Evolutionary conservation across 2,113 vertebrate genomes (phyloP).

Genomic region (Chaenogobius annularis): DNA sequence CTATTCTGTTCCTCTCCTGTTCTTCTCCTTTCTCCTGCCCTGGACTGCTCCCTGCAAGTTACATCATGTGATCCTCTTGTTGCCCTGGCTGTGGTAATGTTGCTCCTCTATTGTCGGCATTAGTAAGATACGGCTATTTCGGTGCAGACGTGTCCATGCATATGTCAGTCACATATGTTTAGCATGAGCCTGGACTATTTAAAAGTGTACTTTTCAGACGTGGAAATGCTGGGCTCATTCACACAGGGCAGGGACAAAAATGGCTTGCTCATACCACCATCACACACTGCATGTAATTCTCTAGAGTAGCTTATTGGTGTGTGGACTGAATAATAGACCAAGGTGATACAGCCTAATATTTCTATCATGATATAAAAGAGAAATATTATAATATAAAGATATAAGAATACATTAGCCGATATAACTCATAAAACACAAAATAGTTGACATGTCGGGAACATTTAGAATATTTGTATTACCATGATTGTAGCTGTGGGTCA

Average conservation of each 20-base stretch:
- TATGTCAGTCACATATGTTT: slow-evolving; percentile 57
- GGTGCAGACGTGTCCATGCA: slow-evolving; percentile 25
- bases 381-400: no score
- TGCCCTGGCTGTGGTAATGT: slow-evolving; percentile 48
- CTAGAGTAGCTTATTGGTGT: no score
- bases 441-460: no score
- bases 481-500: no score
- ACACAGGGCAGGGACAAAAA: background rate
- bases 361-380: no score
- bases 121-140: slow-evolving; percentile 68
- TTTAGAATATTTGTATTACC: no score
- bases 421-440: no score
- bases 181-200: slow-evolving; percentile 58
- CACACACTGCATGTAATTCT: no score
- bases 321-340: no score
- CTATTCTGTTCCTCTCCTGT: slow-evolving; percentile 18
- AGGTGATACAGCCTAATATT: no score
- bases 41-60: slow-evolving; percentile 29
- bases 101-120: slow-evolving; percentile 50
- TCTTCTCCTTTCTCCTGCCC: slow-evolving; percentile 42
- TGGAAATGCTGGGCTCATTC: background rate
- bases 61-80: slow-evolving; percentile 43
- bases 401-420: no score
- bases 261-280: background rate
- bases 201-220: slow-evolving; percentile 15